A percentile compares a stretch with the other conserved stretches of the same genome.
Conservation (phyloP, 2,888 invertebrate genomes). For the Embidobia sp. region DNA sequence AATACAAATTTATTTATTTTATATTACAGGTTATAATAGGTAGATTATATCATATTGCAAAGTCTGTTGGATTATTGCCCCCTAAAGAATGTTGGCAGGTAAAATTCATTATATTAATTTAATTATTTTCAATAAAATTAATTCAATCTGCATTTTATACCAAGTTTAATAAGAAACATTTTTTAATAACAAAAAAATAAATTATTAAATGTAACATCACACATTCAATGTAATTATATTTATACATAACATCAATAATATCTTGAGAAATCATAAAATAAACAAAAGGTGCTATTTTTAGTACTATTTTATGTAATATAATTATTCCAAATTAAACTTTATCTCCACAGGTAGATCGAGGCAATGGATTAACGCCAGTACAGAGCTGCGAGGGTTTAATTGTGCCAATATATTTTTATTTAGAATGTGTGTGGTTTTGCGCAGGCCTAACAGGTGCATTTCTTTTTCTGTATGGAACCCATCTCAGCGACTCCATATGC, state of each 20-base stretch:
- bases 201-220: no score
- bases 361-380: constrained; percentile 84
- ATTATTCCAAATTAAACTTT: constrained; percentile 9
- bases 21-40: constrained; percentile 82
- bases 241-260: no score
- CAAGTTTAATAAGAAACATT: no score
- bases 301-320: no score
- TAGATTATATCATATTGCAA: constrained; percentile 82
- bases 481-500: constrained; percentile 86
- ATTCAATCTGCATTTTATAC: no score
- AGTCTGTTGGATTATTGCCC: constrained; percentile 73
- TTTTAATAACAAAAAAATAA: no score
- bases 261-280: no score
- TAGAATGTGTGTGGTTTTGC: constrained; percentile 88
- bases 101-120: no score
- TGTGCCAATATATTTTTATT: constrained; percentile 91
- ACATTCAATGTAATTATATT: no score
- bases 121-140: no score
- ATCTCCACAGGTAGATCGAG: constrained; percentile 83
- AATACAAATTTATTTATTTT: constrained; percentile 9
- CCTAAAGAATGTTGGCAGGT: constrained; percentile 81
- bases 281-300: no score
- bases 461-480: constrained; percentile 86
- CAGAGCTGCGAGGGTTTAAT: constrained; percentile 90
- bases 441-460: constrained; percentile 88